These are phyloP conservation scores for Leptopterna dolabrata DNA, from an alignment of 2,888 invertebrate species.

Conservation along the genomic window DNA sequence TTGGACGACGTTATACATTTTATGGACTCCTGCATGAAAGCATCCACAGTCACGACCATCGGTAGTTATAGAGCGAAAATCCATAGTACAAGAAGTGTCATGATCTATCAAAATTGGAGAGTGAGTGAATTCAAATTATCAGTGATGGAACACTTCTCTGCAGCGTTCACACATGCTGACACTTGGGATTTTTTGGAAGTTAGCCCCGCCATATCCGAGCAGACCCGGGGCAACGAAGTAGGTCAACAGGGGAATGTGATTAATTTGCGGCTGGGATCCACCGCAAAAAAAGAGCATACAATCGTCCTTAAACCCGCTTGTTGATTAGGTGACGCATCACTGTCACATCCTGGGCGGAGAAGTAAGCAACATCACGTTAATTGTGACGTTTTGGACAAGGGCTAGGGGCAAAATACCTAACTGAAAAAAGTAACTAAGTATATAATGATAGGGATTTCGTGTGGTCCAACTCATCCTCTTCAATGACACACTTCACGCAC, in stretches of 20 bases:
- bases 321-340: slow-evolving; percentile 47
- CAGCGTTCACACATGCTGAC: not conserved
- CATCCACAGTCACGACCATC: too few species aligned
- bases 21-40: too few species aligned
- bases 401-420: not conserved
- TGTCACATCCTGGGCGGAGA: not conserved
- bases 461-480: too few species aligned
- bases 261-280: slow-evolving; percentile 39
- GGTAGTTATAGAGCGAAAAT: too few species aligned
- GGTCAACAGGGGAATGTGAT: slow-evolving; percentile 44
- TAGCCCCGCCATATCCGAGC: not conserved
- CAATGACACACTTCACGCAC: too few species aligned
- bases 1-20: too few species aligned
- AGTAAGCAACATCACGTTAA: not conserved
- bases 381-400: not conserved
- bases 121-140: not conserved
- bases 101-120: not conserved
- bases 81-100: too few species aligned
- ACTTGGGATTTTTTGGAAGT: not conserved
- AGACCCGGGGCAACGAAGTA: slow-evolving; percentile 19
- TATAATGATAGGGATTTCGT: too few species aligned
- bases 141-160: not conserved
- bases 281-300: slow-evolving; percentile 18
- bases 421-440: too few species aligned
- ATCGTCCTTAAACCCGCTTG: slow-evolving; percentile 33